Conservation (phyloP, 2,797 vertebrate species). For the Loriculus beryllinus region DNA sequence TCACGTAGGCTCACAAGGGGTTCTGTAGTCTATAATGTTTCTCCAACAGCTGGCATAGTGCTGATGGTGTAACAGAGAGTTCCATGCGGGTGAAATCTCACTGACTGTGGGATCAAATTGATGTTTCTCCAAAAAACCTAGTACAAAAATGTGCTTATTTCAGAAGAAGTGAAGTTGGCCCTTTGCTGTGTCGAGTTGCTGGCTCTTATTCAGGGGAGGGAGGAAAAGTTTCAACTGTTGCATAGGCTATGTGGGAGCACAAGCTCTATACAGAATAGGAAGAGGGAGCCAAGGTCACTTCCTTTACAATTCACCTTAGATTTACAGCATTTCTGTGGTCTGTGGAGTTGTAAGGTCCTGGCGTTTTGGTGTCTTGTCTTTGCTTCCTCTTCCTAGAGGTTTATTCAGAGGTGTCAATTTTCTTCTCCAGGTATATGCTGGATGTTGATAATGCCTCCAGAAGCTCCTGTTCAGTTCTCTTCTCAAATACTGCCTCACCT, state of each 20-base stretch:
- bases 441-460: background rate
- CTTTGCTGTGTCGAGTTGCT: background rate
- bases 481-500: background rate
- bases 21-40: background rate
- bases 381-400: background rate
- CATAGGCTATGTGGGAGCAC: background rate
- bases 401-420: background rate
- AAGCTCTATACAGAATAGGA: background rate
- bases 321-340: background rate
- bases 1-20: fast-evolving
- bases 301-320: background rate
- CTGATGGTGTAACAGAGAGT: background rate
- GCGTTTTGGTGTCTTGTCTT: background rate
- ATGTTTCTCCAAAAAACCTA: background rate
- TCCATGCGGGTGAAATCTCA: background rate
- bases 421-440: background rate
- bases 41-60: background rate
- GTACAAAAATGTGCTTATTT: background rate
- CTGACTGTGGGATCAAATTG: background rate
- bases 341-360: background rate
- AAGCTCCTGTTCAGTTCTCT: background rate
- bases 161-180: background rate
- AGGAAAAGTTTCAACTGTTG: background rate
- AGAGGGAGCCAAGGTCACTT: background rate
- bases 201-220: background rate